These are phyloP conservation scores for Phalacrocorax aristotelis DNA, from an alignment of 2,113 vertebrate species.

Conservation along the genomic window DNA sequence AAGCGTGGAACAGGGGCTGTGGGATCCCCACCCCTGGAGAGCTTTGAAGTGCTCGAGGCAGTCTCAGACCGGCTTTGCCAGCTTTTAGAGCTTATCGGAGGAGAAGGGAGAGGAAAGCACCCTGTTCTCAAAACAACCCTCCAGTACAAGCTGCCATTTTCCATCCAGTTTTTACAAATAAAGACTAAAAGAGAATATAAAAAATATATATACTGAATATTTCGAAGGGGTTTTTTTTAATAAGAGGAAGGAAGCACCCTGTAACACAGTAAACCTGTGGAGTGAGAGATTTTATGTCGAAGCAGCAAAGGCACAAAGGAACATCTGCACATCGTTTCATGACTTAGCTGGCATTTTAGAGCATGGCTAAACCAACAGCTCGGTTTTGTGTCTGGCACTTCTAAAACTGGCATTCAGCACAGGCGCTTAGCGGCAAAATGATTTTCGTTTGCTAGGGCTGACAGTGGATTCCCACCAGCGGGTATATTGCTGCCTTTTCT, in stretches of 20 bases:
- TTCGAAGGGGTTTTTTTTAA: neutral
- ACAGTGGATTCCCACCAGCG: neutral
- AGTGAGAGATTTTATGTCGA: neutral
- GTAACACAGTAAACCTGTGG: neutral
- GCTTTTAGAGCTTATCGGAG: neutral
- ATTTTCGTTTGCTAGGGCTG: conserved; percentile 27
- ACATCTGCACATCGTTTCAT: conserved; percentile 6
- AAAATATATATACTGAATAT: neutral
- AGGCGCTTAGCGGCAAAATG: conserved; percentile 40
- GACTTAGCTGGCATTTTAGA: conserved; percentile 16
- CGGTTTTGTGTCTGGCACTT: neutral
- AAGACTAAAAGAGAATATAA: neutral
- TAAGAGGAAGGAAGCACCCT: neutral
- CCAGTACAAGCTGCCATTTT: neutral
- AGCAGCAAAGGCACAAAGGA: conserved; percentile 21
- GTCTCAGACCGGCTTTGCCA: neutral
- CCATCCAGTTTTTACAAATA: neutral
- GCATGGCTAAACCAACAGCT: neutral
- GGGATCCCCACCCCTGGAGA: neutral
- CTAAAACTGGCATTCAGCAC: neutral
- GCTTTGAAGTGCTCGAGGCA: neutral
- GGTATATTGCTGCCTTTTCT: neutral
- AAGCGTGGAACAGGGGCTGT: neutral
- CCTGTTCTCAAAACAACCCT: neutral
- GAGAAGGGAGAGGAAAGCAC: neutral